Base-by-base conservation (phyloP, 2,888 invertebrate species). In the Tiliacea citrago region DNA sequence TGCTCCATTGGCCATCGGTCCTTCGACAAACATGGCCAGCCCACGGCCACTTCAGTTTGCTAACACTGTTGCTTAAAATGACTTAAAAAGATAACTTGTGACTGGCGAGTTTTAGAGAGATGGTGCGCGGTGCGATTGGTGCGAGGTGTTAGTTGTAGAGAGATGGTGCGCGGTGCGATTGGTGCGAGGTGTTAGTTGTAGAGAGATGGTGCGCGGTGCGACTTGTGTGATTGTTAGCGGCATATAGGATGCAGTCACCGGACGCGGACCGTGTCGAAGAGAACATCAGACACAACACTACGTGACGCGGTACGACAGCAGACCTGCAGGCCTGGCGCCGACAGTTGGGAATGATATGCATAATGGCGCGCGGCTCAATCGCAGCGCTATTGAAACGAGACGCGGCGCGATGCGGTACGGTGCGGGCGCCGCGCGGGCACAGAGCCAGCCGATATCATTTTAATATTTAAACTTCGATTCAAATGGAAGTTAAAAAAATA, bases 381-480 rank as follows among this genome's bases (percentile, higher is more conserved):
- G 67, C 79, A n/a, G 60, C 24, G 21, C 79, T 29, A 70, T 78
- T 79, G 63, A 71, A 70, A 13, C 49, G 13, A 55, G 18, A 10
- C 24, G 45, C 24, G 24, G n/a, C 9, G n/a, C 8, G 63, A 13
- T 7, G 51, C 42, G 63, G 57, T 9, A 21, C 39, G 13, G 47
- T 24, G 51, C 39, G n/a, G 35, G 9, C 8, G 53, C 24, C 49
- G 21, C 24, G 39, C 61, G 71, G 73, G 73, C 77, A 57, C 66
- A 49, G 12, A 49, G 78, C 75, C 83, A 79, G 73, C 73, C 62
- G 73, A 84, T 87, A 86, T 87, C 86, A 86, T 91, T 91, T 90
- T 88, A 90, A 91, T 90, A 91, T 89, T 91, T 87, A 89, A 91
- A 90, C 88, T 89, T 83, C 85, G 83, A 88, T 88, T 85, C 84